phyloP scores from a whole-genome alignment of 2,888 invertebrate genomes.

The Sisyra nigra region DNA sequence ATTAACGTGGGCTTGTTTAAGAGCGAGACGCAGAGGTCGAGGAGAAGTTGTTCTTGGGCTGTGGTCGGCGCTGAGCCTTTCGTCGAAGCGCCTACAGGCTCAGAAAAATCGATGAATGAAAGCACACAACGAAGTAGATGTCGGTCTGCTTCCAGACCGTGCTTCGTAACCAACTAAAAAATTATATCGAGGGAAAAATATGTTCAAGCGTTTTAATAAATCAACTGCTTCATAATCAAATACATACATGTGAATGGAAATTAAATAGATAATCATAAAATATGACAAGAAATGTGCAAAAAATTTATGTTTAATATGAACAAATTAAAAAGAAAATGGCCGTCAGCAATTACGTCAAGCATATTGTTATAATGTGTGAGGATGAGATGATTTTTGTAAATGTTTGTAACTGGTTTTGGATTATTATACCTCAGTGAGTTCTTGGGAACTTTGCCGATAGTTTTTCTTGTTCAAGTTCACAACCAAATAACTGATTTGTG shows the following conservation, averaged over 20 bases:
- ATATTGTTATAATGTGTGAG: slow-evolving; percentile 1
- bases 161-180: slow-evolving; percentile 70
- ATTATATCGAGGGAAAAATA: slow-evolving; percentile 9
- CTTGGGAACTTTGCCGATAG: slow-evolving; percentile 77
- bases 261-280: background rate
- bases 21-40: slow-evolving; percentile 60
- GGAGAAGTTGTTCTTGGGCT: slow-evolving; percentile 56
- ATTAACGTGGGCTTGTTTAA: slow-evolving; percentile 75
- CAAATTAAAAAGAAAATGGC: slow-evolving; percentile 1
- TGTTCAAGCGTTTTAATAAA: background rate
- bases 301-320: background rate
- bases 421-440: slow-evolving; percentile 72
- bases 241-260: background rate
- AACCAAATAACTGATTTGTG: slow-evolving; percentile 96
- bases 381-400: background rate
- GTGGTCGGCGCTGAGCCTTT: slow-evolving; percentile 34
- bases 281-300: background rate
- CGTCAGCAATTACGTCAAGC: background rate
- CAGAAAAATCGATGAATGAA: slow-evolving; percentile 71
- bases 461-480: slow-evolving; percentile 91
- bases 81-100: slow-evolving; percentile 35
- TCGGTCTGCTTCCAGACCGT: slow-evolving; percentile 94
- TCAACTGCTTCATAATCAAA: background rate
- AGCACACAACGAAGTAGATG: slow-evolving; percentile 91
- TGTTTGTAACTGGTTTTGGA: background rate